Percentiles rank a stretch among this genome's conserved stretches.
Conservation (phyloP, 2,888 invertebrate genomes). For the Clivina fossor region DNA sequence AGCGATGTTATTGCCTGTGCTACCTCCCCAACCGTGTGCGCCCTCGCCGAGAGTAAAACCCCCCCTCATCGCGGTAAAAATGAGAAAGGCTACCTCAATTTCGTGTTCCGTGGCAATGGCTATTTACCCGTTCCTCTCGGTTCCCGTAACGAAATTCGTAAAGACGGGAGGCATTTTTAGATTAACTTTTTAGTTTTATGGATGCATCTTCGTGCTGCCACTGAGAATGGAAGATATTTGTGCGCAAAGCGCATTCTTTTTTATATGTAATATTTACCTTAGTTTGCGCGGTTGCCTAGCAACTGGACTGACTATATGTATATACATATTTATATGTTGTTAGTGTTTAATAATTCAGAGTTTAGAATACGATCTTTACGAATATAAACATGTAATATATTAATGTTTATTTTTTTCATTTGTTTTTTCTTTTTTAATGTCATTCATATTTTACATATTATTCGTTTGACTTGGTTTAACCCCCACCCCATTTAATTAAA, state of each 20-base stretch:
- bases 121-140: constrained; percentile 2
- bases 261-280: constrained; percentile 5
- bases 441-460: no score
- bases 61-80: background rate
- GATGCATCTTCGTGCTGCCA: no score
- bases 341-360: no score
- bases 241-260: background rate
- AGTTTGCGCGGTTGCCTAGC: background rate
- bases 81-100: constrained; percentile 8
- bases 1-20: no score
- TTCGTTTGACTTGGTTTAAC: no score
- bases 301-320: background rate
- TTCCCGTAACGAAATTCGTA: background rate
- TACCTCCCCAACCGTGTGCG: background rate
- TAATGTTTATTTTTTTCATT: no score
- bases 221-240: no score
- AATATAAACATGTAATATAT: no score
- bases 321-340: no score
- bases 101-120: constrained; percentile 5
- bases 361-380: no score
- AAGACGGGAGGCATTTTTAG: constrained; percentile 2
- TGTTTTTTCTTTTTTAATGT: no score
- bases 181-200: constrained; percentile 18
- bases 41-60: background rate
- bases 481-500: no score